A percentile compares a stretch with the other conserved stretches of the same genome.
phyloP scores from a whole-genome alignment of 1,140 invertebrate species.

The Goniozus legneri region DNA sequence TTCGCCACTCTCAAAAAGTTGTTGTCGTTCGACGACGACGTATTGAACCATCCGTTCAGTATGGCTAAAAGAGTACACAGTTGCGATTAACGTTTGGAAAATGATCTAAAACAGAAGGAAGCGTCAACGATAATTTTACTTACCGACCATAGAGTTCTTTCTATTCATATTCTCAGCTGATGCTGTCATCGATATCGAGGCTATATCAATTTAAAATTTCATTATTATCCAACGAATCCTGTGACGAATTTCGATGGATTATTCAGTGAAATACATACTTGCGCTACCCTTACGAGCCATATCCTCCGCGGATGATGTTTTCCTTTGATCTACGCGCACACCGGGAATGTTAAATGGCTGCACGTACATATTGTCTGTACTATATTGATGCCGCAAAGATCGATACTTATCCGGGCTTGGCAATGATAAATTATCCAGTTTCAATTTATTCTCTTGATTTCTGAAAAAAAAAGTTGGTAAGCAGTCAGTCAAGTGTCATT shows the following conservation, averaged over 20 bases:
- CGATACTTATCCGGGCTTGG: constrained; percentile 75
- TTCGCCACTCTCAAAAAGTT: constrained; percentile 83
- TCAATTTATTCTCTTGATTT: constrained; percentile 79
- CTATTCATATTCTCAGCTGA: constrained; percentile 52
- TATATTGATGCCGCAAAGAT: constrained; percentile 75
- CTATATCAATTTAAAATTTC: constrained; percentile 18
- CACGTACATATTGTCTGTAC: constrained; percentile 81
- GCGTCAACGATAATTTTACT: constrained; percentile 5
- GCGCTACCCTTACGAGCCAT: constrained; percentile 82
- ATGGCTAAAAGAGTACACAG: constrained; percentile 7
- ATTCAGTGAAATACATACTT: constrained; percentile 47
- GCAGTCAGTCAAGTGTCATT: too few species aligned
- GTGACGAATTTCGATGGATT: too few species aligned
- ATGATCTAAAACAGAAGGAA: too few species aligned
- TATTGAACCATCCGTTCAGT: constrained; percentile 67
- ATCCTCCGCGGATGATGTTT: constrained; percentile 83
- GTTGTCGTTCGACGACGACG: constrained; percentile 75
- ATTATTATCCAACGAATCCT: neutral
- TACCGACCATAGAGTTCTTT: constrained; percentile 44
- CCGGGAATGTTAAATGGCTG: constrained; percentile 84
- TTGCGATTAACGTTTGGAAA: neutral
- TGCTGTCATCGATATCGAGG: constrained; percentile 49
- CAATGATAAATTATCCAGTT: constrained; percentile 72
- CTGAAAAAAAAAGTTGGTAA: constrained; percentile 35
- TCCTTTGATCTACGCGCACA: constrained; percentile 77